These are phyloP conservation scores for Aplochiton taeniatus DNA, from an alignment of 2,797 vertebrate species.

Conservation along the genomic window DNA sequence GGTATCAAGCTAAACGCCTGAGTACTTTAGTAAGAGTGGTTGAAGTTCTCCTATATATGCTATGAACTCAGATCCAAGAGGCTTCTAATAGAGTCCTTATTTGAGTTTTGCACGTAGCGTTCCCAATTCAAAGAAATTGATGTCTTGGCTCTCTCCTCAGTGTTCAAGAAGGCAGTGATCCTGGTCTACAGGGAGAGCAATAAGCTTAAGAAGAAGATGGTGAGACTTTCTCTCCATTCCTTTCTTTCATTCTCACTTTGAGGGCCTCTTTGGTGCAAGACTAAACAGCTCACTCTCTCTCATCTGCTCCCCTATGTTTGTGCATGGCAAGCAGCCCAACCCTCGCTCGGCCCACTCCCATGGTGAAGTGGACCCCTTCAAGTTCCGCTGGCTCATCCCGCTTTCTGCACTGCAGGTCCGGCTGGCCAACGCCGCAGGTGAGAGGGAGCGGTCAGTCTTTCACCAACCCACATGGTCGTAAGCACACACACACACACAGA, in stretches of 20 bases:
- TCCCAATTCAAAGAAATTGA: constrained; percentile 49
- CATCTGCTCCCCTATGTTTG: constrained; percentile 8
- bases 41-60: not conserved
- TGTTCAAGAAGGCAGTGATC: constrained; percentile 97
- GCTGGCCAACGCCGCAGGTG: constrained; percentile 92
- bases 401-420: constrained; percentile 93
- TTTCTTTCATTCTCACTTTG: not conserved
- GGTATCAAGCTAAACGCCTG: too few relatives aligned
- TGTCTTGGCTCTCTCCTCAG: constrained; percentile 72
- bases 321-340: constrained; percentile 64
- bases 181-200: constrained; percentile 92
- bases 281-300: not conserved
- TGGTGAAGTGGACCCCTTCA: constrained; percentile 88
- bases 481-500: constrained; percentile 2
- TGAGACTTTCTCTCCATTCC: constrained; percentile 61
- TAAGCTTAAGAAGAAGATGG: constrained; percentile 96
- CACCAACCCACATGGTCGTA: not conserved
- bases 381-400: constrained; percentile 96
- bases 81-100: constrained; percentile 30
- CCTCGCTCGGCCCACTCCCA: constrained; percentile 81
- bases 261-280: constrained; percentile 19
- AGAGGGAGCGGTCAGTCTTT: constrained; percentile 22
- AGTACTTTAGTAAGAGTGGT: too few relatives aligned
- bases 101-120: constrained; percentile 45
- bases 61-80: constrained; percentile 40